Percentiles rank a stretch among this genome's conserved stretches.
Evolutionary conservation across 2,113 vertebrate species (phyloP).

Genomic region (Crocuta crocuta): DNA sequence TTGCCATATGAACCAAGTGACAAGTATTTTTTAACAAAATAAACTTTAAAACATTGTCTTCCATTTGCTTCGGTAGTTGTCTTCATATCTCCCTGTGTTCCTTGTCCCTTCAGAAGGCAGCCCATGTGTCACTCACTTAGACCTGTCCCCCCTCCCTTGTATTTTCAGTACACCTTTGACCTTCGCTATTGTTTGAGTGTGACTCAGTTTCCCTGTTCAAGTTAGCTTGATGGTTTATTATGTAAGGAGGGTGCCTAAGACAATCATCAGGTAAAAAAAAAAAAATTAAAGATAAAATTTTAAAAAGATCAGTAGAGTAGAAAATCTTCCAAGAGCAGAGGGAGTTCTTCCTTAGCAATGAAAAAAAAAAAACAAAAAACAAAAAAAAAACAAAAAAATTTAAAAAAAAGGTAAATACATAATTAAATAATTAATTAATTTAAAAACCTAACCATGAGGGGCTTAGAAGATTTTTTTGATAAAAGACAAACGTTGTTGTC

Average conservation of each 20-base stretch:
- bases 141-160: background rate
- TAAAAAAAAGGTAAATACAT: slow-evolving; percentile 24
- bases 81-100: slow-evolving; percentile 53
- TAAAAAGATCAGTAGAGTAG: slow-evolving; percentile 85
- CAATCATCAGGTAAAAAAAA: slow-evolving; percentile 94
- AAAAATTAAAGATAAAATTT: slow-evolving; percentile 47
- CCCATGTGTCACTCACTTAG: background rate
- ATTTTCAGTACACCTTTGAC: slow-evolving; percentile 7
- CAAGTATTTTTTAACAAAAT: slow-evolving; percentile 80
- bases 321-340: slow-evolving; percentile 88
- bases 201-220: slow-evolving; percentile 89
- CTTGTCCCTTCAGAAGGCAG: slow-evolving; percentile 36
- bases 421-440: slow-evolving; percentile 56
- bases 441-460: slow-evolving; percentile 81
- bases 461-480: slow-evolving; percentile 92
- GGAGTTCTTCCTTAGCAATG: slow-evolving; percentile 90
- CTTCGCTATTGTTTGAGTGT: slow-evolving; percentile 42
- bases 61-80: slow-evolving; percentile 70
- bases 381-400: slow-evolving; percentile 6
- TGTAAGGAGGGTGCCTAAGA: slow-evolving; percentile 92
- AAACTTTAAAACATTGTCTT: slow-evolving; percentile 79
- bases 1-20: slow-evolving; percentile 62
- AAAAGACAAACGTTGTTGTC: slow-evolving; percentile 85
- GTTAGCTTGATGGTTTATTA: slow-evolving; percentile 91
- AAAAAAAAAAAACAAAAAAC: slow-evolving; percentile 74